Evolutionary conservation across 2,797 vertebrate species (phyloP).

Genomic region (Eurystomus glaucurus): DNA sequence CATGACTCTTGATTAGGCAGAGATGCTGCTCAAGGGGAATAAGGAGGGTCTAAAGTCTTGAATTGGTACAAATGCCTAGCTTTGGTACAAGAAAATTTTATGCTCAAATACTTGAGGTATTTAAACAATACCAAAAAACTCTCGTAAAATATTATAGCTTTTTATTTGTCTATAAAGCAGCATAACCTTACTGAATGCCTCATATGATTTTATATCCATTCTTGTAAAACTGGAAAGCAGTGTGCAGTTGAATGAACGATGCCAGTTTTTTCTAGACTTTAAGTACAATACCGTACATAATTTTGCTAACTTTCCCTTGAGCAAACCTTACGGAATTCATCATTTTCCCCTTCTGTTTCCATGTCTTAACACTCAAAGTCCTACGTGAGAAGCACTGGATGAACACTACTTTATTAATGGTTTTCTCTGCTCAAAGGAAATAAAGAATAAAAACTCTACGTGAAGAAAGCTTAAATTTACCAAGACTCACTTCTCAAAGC

Average conservation of each 20-base stretch:
- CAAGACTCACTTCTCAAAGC: not conserved
- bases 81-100: not conserved
- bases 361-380: not conserved
- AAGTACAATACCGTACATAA: not conserved
- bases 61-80: not conserved
- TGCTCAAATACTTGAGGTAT: not conserved
- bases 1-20: not conserved
- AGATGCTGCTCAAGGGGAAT: not conserved
- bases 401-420: not conserved
- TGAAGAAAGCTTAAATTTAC: not conserved
- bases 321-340: not conserved
- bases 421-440: not conserved
- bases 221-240: slow-evolving; percentile 18
- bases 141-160: not conserved
- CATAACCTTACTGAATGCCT: not conserved
- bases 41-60: not conserved
- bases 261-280: not conserved
- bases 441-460: not conserved
- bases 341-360: not conserved
- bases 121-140: not conserved
- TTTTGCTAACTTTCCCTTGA: not conserved
- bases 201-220: not conserved
- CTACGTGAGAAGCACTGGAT: not conserved
- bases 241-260: not conserved
- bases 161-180: slow-evolving; percentile 49